Conservation (phyloP, 2,888 invertebrate genomes). For the Thymelicus sylvestris region DNA sequence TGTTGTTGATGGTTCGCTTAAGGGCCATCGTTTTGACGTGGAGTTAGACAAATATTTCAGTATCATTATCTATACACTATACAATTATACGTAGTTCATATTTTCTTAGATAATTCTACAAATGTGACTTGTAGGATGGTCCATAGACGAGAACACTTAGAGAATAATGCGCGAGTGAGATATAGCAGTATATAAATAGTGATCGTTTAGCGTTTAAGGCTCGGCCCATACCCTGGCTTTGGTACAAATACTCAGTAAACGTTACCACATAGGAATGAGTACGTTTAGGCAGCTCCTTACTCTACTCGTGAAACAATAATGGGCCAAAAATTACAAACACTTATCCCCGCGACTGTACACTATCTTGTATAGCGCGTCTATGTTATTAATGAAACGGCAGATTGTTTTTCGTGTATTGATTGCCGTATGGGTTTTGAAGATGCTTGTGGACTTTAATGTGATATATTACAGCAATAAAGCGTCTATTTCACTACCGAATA, state of each 20-base stretch:
- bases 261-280: slow-evolving; percentile 63
- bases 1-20: slow-evolving; percentile 39
- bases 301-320: slow-evolving; percentile 38
- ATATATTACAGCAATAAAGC: neutral
- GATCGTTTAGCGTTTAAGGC: slow-evolving; percentile 55
- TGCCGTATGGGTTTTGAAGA: no score
- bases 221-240: slow-evolving; percentile 65
- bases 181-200: slow-evolving; percentile 57
- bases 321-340: slow-evolving; percentile 16
- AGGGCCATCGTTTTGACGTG: slow-evolving; percentile 50
- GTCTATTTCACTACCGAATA: neutral
- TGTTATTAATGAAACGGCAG: neutral
- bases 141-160: slow-evolving; percentile 55
- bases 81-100: slow-evolving; percentile 28
- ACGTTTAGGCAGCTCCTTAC: slow-evolving; percentile 61
- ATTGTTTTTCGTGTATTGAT: neutral
- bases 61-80: slow-evolving; percentile 33
- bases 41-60: slow-evolving; percentile 14
- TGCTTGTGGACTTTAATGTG: no score
- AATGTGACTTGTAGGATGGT: slow-evolving; percentile 48
- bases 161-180: slow-evolving; percentile 72
- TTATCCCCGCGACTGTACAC: slow-evolving; percentile 23
- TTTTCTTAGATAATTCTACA: slow-evolving; percentile 35
- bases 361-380: slow-evolving; percentile 11
- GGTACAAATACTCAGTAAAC: slow-evolving; percentile 82